phyloP scores from a whole-genome alignment of 2,797 vertebrate species.

The Tarsius wallacei region DNA sequence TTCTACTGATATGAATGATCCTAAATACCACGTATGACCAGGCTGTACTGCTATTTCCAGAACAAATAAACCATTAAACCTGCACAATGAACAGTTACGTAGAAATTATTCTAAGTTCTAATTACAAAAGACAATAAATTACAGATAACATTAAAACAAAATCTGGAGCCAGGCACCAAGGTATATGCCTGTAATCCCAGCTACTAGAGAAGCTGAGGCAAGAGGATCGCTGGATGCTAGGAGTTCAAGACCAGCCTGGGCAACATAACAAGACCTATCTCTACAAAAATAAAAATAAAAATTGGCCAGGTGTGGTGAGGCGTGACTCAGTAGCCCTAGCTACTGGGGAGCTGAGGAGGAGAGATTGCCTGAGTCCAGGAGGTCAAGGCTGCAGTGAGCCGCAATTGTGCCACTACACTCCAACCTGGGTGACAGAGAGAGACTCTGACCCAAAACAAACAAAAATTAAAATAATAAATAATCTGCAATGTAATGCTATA shows the following conservation, averaged over 20 bases:
- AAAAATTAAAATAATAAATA: background rate
- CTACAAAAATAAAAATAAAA: background rate
- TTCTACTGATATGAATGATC: constrained; percentile 38
- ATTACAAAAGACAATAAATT: constrained; percentile 60
- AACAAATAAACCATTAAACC: constrained; percentile 46
- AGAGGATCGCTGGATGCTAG: background rate
- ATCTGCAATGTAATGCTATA: background rate
- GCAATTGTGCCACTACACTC: background rate
- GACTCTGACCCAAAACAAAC: background rate
- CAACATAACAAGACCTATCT: background rate
- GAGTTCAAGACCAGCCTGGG: background rate
- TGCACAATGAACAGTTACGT: background rate
- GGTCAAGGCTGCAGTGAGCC: background rate
- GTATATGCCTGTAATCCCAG: background rate
- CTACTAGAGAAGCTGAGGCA: background rate
- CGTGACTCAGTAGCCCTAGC: background rate
- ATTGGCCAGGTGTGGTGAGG: background rate
- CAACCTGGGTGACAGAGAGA: background rate
- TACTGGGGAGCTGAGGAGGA: background rate
- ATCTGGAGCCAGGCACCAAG: background rate
- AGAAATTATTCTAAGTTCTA: constrained; percentile 63
- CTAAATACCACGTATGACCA: constrained; percentile 21
- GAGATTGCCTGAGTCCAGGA: background rate
- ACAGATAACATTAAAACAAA: constrained; percentile 59
- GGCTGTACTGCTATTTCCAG: constrained; percentile 38